A percentile compares a stretch with the other conserved stretches of the same genome.
Conservation (phyloP, 2,888 invertebrate genomes). For the Cosmia trapezina region DNA sequence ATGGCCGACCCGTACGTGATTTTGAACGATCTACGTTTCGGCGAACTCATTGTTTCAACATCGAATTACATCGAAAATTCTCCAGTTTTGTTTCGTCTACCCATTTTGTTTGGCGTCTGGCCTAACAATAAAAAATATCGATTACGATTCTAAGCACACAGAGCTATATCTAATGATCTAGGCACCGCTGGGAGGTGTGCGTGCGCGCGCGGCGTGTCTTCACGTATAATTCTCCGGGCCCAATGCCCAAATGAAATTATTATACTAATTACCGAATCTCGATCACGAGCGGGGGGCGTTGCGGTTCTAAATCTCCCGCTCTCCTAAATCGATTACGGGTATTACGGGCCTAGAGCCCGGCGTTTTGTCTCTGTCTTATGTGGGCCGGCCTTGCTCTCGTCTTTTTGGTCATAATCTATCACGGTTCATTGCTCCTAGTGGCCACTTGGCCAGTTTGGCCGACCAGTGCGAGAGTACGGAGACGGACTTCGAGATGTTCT, state of each 20-base stretch:
- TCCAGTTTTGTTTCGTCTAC: slow-evolving; percentile 78
- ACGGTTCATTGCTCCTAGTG: slow-evolving; percentile 86
- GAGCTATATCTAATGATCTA: slow-evolving; percentile 59
- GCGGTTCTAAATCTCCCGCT: slow-evolving; percentile 84
- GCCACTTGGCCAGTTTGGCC: slow-evolving; percentile 75
- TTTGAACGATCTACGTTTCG: slow-evolving; percentile 67
- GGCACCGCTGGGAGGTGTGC: slow-evolving; percentile 50
- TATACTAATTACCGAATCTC: slow-evolving; percentile 88
- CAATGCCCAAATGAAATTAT: slow-evolving; percentile 87
- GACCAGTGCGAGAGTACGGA: slow-evolving; percentile 55
- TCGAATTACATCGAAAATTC: slow-evolving; percentile 74
- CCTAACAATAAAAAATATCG: slow-evolving; percentile 65
- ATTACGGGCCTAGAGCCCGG: slow-evolving; percentile 83
- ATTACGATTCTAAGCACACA: slow-evolving; percentile 67
- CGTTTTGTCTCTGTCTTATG: slow-evolving; percentile 88
- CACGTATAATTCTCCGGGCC: slow-evolving; percentile 79
- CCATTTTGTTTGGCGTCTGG: slow-evolving; percentile 64
- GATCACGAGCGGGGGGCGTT: slow-evolving; percentile 83
- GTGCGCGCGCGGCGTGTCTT: slow-evolving; percentile 76
- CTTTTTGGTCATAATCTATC: slow-evolving; percentile 85
- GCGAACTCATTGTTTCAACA: slow-evolving; percentile 77
- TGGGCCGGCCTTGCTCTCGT: slow-evolving; percentile 83
- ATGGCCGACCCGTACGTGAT: slow-evolving; percentile 72
- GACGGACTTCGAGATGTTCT: slow-evolving; percentile 54
- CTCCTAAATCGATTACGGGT: slow-evolving; percentile 87